Percentiles rank a stretch among this genome's conserved stretches.
These are phyloP conservation scores for Spinus olivaceus DNA, from an alignment of 2,797 vertebrate species.

Conservation along the genomic window DNA sequence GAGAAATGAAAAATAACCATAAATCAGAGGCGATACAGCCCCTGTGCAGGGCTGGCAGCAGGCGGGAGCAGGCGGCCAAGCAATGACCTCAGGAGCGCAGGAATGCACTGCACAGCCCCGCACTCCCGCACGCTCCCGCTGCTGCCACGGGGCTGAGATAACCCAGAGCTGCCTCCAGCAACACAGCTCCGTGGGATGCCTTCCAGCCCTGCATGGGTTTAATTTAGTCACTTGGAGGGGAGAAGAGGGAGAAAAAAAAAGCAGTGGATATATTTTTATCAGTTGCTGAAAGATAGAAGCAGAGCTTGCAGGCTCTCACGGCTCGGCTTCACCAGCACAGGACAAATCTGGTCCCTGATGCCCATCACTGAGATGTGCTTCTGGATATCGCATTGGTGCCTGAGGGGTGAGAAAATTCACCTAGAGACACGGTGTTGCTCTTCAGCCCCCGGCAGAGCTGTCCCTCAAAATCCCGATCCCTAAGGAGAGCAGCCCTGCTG, in stretches of 20 bases:
- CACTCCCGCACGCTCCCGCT: neutral
- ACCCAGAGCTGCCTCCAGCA: conserved; percentile 21
- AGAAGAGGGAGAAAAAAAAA: neutral
- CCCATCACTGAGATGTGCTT: neutral
- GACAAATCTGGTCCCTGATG: neutral
- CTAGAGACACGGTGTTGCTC: neutral
- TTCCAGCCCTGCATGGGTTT: conserved; percentile 5
- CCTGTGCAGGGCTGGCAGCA: conserved; percentile 7
- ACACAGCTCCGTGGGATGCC: neutral
- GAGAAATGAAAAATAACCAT: neutral
- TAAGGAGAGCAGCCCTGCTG: neutral
- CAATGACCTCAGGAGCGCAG: conserved; percentile 26
- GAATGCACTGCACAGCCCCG: conserved; percentile 26
- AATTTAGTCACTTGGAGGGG: neutral
- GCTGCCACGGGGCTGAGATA: conserved; percentile 1
- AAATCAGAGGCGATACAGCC: neutral
- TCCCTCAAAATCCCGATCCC: accelerated
- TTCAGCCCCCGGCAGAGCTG: neutral
- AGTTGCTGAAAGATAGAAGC: neutral
- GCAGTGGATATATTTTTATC: neutral
- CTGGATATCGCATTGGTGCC: accelerated
- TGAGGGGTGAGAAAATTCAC: neutral
- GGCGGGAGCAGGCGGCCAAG: neutral
- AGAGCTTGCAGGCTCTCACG: neutral
- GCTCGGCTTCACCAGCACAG: accelerated